Evolutionary conservation across 1,140 invertebrate genomes (phyloP).

Genomic region (Meloidogyne hapla): DNA sequence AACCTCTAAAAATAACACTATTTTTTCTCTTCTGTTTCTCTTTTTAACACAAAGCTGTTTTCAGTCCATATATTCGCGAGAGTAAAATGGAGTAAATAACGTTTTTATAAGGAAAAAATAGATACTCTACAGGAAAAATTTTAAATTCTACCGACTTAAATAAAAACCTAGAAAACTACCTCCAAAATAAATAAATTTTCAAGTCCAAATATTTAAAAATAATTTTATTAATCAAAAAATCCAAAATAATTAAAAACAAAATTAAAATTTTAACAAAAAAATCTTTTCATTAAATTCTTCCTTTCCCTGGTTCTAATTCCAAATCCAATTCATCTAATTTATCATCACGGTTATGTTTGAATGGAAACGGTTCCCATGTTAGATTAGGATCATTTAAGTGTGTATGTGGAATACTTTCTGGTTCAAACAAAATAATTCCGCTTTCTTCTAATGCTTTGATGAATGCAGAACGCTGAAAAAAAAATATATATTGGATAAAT

Average conservation of each 20-base stretch:
- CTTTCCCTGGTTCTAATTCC: slow-evolving; percentile 31
- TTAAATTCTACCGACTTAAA: too few relatives aligned
- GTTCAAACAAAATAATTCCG: slow-evolving; percentile 42
- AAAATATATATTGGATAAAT: too few relatives aligned
- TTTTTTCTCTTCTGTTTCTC: too few relatives aligned
- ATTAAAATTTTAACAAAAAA: slow-evolving; percentile 28
- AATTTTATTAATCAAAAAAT: neutral
- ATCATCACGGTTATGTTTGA: slow-evolving; percentile 37
- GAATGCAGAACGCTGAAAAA: slow-evolving; percentile 38
- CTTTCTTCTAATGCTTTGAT: slow-evolving; percentile 42
- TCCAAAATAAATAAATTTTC: too few relatives aligned
- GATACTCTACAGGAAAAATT: too few relatives aligned
- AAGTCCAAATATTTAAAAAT: slow-evolving; percentile 1
- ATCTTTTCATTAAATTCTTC: too few relatives aligned
- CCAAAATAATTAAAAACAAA: neutral
- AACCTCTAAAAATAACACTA: too few relatives aligned
- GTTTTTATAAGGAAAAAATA: too few relatives aligned
- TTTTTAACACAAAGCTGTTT: too few relatives aligned
- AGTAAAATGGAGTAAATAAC: too few relatives aligned
- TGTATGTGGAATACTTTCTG: slow-evolving; percentile 38
- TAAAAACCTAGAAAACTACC: too few relatives aligned
- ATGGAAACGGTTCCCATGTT: slow-evolving; percentile 44
- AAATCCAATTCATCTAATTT: slow-evolving; percentile 50
- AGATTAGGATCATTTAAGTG: slow-evolving; percentile 49
- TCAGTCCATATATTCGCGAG: too few relatives aligned